These are phyloP conservation scores for Cololabis saira DNA, from an alignment of 2,113 vertebrate genomes.

Conservation along the genomic window DNA sequence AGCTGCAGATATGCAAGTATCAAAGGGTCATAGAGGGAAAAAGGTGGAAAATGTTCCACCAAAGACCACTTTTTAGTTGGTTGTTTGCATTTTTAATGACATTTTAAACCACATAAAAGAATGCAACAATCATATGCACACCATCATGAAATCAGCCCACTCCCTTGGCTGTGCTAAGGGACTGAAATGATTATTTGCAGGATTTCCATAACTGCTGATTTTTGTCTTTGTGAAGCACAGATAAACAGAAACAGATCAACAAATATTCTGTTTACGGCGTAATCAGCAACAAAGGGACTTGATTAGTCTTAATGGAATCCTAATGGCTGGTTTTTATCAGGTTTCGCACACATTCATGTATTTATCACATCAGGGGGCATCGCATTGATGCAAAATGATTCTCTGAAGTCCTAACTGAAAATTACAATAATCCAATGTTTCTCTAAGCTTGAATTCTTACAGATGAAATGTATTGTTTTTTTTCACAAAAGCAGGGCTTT, in stretches of 20 bases:
- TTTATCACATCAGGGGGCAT: not conserved
- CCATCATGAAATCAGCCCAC: too few relatives aligned
- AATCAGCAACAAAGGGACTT: slow-evolving; percentile 10
- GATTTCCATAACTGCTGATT: not conserved
- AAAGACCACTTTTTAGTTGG: too few relatives aligned
- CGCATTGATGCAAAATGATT: not conserved
- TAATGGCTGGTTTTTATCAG: not conserved
- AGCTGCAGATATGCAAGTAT: not conserved
- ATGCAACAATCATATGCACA: too few relatives aligned
- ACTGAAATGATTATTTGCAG: not conserved
- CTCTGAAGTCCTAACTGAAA: too few relatives aligned
- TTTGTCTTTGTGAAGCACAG: not conserved
- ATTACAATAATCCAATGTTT: not conserved
- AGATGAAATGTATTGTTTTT: too few relatives aligned
- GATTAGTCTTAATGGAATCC: slow-evolving; percentile 10
- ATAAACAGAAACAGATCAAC: not conserved
- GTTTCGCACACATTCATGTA: not conserved
- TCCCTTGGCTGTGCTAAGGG: not conserved
- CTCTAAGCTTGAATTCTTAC: not conserved
- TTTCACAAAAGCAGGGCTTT: too few relatives aligned
- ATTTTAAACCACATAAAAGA: too few relatives aligned
- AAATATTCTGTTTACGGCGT: not conserved
- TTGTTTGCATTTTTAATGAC: too few relatives aligned
- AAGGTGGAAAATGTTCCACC: too few relatives aligned
- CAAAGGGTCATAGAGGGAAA: not conserved